Conservation (phyloP, 2,797 vertebrate genomes). For the Loris lydekkerianus region DNA sequence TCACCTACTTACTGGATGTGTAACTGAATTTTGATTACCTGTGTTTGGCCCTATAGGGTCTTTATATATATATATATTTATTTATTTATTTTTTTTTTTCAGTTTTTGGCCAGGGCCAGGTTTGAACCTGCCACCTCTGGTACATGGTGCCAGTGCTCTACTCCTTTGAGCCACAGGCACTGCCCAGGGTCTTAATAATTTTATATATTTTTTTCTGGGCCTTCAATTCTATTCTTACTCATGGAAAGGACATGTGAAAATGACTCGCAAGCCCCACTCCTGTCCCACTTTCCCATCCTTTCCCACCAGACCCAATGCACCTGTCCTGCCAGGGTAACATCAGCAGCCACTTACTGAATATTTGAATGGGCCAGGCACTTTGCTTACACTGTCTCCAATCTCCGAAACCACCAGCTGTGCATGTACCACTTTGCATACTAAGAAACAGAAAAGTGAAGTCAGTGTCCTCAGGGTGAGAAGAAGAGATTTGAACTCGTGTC, state of each 20-base stretch:
- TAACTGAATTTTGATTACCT: background rate
- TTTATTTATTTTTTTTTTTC: background rate
- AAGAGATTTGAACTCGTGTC: background rate
- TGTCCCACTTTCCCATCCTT: background rate
- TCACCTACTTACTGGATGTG: background rate
- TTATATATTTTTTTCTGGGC: background rate
- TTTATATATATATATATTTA: background rate
- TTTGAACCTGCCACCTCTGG: too few species aligned
- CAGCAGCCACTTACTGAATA: background rate
- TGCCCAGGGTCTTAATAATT: background rate
- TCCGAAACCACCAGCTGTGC: background rate
- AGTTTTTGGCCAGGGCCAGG: too few species aligned
- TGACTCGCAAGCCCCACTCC: background rate
- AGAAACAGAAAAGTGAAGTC: background rate
- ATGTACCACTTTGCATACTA: background rate
- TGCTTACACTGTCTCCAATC: background rate
- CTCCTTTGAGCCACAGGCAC: too few species aligned
- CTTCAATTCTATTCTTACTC: background rate
- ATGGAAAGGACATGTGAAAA: background rate
- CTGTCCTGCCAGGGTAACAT: accelerated
- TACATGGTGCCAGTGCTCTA: too few species aligned
- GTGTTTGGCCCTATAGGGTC: background rate
- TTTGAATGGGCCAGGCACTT: background rate
- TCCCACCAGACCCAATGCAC: background rate
- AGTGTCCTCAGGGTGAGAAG: background rate